These are phyloP conservation scores for Onychostruthus taczanowskii DNA, from an alignment of 2,113 vertebrate genomes.

Conservation along the genomic window DNA sequence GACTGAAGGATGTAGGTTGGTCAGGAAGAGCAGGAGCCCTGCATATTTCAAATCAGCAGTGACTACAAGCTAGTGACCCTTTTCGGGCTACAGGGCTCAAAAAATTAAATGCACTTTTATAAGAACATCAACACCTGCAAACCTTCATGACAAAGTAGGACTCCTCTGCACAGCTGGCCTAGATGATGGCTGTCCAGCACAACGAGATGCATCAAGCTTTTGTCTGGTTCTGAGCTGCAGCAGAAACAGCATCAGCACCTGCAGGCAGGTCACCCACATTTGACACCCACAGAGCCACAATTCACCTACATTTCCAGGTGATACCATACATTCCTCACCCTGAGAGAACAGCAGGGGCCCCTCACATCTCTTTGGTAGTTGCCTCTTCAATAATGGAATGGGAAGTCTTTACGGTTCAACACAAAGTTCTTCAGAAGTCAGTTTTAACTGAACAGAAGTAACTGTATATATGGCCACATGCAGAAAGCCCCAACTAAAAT, in stretches of 20 bases:
- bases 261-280: not conserved
- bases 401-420: not conserved
- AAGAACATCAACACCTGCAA: not conserved
- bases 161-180: not conserved
- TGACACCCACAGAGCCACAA: not conserved
- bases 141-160: not conserved
- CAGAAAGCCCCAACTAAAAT: not conserved
- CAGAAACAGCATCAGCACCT: not conserved
- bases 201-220: accelerated
- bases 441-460: not conserved
- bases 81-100: not conserved
- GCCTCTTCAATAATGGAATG: not conserved
- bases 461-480: not conserved
- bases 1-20: not conserved
- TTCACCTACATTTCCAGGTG: accelerated
- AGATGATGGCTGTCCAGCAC: not conserved
- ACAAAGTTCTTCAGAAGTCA: not conserved
- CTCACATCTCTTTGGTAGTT: not conserved
- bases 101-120: not conserved
- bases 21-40: not conserved
- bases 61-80: not conserved
- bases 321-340: not conserved
- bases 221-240: not conserved
- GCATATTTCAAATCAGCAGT: not conserved
- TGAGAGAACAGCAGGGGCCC: no score